Evolutionary conservation across 2,888 invertebrate genomes (phyloP).

Genomic region (Amphipyra berbera): DNA sequence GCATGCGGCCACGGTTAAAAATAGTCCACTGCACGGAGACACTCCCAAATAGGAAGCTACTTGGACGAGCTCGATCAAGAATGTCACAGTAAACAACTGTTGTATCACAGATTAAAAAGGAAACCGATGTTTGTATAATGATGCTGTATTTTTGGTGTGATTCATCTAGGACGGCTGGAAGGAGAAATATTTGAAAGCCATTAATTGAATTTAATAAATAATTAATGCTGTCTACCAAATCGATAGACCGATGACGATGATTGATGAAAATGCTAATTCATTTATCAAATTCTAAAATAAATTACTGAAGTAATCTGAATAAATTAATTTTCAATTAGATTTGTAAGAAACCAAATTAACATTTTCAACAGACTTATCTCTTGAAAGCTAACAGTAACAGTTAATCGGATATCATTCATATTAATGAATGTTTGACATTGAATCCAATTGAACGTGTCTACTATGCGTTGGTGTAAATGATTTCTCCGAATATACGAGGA

Average conservation of each 20-base stretch:
- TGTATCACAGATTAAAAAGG: slow-evolving; percentile 25
- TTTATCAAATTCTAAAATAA: slow-evolving; percentile 6
- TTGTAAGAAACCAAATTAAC: slow-evolving; percentile 7
- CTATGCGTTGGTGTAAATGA: slow-evolving; percentile 25
- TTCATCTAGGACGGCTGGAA: not conserved
- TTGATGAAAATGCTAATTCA: slow-evolving; percentile 8
- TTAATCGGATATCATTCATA: slow-evolving; percentile 11
- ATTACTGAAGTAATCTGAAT: slow-evolving; percentile 8
- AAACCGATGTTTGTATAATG: not conserved
- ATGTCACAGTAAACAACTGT: slow-evolving; percentile 53
- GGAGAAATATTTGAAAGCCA: slow-evolving; percentile 3
- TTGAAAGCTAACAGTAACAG: slow-evolving; percentile 13
- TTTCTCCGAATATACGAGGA: slow-evolving; percentile 11
- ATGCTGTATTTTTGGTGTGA: not conserved
- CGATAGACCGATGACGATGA: slow-evolving; percentile 1
- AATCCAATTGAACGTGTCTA: slow-evolving; percentile 19
- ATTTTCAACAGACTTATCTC: not conserved
- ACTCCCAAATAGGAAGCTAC: slow-evolving; percentile 83
- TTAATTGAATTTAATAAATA: not conserved
- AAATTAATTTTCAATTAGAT: slow-evolving; percentile 21
- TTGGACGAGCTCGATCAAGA: slow-evolving; percentile 70
- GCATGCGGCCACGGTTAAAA: slow-evolving; percentile 79
- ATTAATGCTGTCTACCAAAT: not conserved
- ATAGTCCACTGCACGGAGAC: slow-evolving; percentile 79
- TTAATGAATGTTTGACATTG: slow-evolving; percentile 23